Conservation (phyloP, 1,140 invertebrate genomes). For the Hycleus phaleratus region DNA sequence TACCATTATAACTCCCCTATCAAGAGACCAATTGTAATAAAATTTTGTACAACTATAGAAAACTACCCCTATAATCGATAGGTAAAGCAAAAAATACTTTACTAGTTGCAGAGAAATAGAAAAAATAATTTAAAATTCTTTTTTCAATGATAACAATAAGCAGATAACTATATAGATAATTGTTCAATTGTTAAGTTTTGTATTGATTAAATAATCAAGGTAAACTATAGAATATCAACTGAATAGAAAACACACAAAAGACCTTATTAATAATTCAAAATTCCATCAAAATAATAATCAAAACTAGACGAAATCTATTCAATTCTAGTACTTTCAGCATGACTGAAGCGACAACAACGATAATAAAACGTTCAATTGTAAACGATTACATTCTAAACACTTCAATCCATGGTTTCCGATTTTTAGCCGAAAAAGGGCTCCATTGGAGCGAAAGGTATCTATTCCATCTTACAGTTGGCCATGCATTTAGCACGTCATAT, state of each 20-base stretch:
- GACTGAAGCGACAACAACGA: too few species aligned
- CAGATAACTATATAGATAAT: too few species aligned
- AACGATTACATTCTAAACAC: slow-evolving; percentile 35
- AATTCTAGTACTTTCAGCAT: too few species aligned
- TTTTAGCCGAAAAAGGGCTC: slow-evolving; percentile 39
- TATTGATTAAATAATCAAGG: neutral
- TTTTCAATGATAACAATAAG: too few species aligned
- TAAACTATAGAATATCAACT: neutral
- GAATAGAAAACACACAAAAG: neutral
- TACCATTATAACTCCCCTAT: slow-evolving; percentile 38
- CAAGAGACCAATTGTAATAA: slow-evolving; percentile 44
- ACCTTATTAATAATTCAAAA: too few species aligned
- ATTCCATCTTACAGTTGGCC: too few species aligned
- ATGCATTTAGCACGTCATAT: neutral
- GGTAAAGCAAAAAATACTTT: too few species aligned
- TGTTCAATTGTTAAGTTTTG: neutral
- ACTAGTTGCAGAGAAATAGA: too few species aligned
- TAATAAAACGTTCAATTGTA: neutral
- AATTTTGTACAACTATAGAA: slow-evolving; percentile 38
- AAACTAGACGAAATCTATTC: too few species aligned
- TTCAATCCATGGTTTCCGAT: slow-evolving; percentile 44
- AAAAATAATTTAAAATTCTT: too few species aligned
- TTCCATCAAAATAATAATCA: too few species aligned
- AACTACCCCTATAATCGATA: too few species aligned
- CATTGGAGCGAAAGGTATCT: slow-evolving; percentile 43